These are phyloP conservation scores for Melanotus villosus DNA, from an alignment of 2,888 invertebrate genomes.

Conservation along the genomic window DNA sequence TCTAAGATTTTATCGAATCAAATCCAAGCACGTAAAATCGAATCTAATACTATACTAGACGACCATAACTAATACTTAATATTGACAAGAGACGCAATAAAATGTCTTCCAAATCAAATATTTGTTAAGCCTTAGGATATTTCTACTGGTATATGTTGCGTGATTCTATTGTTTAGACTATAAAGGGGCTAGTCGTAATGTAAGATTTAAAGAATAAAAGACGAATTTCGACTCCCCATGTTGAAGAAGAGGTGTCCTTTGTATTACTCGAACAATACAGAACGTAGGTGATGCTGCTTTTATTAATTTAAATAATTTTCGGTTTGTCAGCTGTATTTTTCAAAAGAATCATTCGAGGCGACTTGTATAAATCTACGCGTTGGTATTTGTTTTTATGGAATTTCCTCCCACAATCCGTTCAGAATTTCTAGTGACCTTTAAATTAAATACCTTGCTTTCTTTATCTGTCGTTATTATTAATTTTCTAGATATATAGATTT, in stretches of 20 bases:
- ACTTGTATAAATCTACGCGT: constrained; percentile 24
- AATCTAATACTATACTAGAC: constrained; percentile 48
- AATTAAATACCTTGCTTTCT: constrained; percentile 24
- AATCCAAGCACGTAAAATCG: constrained; percentile 41
- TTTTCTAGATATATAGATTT: constrained; percentile 13
- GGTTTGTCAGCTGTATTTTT: constrained; percentile 47
- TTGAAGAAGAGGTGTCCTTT: constrained; percentile 47
- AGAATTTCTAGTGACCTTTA: constrained; percentile 17
- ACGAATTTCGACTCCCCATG: constrained; percentile 53
- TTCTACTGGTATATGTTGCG: constrained; percentile 30
- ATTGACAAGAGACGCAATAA: constrained; percentile 51
- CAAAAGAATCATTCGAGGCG: no score
- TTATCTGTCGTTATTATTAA: constrained; percentile 30
- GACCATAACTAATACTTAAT: constrained; percentile 53
- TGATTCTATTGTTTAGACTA: constrained; percentile 51
- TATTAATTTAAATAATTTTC: constrained; percentile 52
- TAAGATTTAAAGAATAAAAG: constrained; percentile 49
- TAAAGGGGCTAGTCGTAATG: constrained; percentile 42
- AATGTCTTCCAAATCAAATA: constrained; percentile 52
- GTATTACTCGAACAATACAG: constrained; percentile 47
- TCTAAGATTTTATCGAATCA: constrained; percentile 16
- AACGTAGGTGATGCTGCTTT: constrained; percentile 50
- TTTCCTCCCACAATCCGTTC: constrained; percentile 9
- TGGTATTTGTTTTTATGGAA: constrained; percentile 25
- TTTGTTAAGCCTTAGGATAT: constrained; percentile 49